Percentiles rank a stretch among this genome's conserved stretches.
phyloP scores from a whole-genome alignment of 2,113 vertebrate genomes.

The Menura novaehollandiae region DNA sequence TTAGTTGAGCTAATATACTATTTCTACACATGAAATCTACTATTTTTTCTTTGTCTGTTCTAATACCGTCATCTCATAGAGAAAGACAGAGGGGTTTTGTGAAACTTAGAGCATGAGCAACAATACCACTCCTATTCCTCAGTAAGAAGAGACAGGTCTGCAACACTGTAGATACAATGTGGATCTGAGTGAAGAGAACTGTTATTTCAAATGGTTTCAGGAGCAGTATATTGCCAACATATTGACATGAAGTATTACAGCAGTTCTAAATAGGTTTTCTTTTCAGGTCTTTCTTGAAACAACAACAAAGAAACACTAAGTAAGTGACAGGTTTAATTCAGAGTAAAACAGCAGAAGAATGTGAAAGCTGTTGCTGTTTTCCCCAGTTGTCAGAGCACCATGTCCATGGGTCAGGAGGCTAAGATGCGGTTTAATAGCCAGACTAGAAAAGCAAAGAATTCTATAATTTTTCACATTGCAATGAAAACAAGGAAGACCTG shows the following conservation, averaged over 20 bases:
- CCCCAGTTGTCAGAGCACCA: neutral
- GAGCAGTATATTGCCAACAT: neutral
- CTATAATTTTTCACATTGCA: neutral
- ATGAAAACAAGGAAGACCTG: neutral
- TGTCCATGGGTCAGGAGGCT: neutral
- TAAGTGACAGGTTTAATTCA: neutral
- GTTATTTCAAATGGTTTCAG: neutral
- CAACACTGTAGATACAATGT: neutral
- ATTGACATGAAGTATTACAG: neutral
- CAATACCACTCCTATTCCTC: neutral
- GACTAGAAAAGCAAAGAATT: neutral
- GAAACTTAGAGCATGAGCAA: neutral
- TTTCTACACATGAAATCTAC: neutral
- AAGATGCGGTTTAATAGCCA: neutral
- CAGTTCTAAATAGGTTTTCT: neutral
- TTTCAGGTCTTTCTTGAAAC: neutral
- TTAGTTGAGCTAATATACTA: neutral
- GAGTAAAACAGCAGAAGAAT: neutral
- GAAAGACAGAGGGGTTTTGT: rapidly evolving
- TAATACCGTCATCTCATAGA: neutral
- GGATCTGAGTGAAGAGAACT: neutral
- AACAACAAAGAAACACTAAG: neutral
- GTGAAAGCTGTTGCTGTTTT: neutral
- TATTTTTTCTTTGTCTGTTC: neutral
- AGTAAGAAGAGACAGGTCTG: neutral